Percentiles rank a stretch among this genome's conserved stretches.
Conservation (phyloP, 2,797 vertebrate genomes). For the Phyllotis vaccarum region DNA sequence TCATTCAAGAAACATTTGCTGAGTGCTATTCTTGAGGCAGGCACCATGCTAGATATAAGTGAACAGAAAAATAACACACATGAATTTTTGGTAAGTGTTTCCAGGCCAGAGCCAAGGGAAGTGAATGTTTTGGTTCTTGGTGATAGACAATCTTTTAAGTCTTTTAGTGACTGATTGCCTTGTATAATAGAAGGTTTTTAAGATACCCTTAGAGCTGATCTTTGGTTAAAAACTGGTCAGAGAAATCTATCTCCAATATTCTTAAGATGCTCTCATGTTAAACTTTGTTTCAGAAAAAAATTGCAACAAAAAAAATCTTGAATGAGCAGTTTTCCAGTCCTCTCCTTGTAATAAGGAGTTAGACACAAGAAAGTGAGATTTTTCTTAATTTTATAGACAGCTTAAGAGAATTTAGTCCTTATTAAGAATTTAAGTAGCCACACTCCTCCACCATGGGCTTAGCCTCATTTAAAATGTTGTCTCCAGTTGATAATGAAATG, state of each 20-base stretch:
- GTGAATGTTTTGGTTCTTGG: constrained; percentile 25
- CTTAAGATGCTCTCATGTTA: not conserved
- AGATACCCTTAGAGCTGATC: constrained; percentile 7
- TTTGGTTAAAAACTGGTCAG: constrained; percentile 26
- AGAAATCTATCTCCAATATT: constrained; percentile 15
- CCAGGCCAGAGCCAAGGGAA: not conserved
- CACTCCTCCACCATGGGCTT: constrained; percentile 36
- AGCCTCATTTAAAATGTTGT: constrained; percentile 52
- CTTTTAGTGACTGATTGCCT: constrained; percentile 32
- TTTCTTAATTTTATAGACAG: constrained; percentile 51
- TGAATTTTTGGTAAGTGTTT: constrained; percentile 37
- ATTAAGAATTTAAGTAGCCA: constrained; percentile 44
- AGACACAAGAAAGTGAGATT: not conserved
- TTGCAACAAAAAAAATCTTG: constrained; percentile 43
- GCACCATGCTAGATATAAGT: constrained; percentile 28
- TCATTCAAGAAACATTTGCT: constrained; percentile 46
- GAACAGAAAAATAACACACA: constrained; percentile 26
- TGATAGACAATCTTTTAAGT: constrained; percentile 45
- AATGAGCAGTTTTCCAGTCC: constrained; percentile 31
- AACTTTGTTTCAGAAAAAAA: constrained; percentile 42
- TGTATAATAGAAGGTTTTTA: constrained; percentile 35
- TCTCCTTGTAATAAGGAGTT: constrained; percentile 45
- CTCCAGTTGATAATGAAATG: constrained; percentile 33
- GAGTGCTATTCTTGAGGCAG: constrained; percentile 38
- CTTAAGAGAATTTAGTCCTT: constrained; percentile 55